Evolutionary conservation across 2,113 vertebrate species (phyloP).

Genomic region (Cyanistes caeruleus): DNA sequence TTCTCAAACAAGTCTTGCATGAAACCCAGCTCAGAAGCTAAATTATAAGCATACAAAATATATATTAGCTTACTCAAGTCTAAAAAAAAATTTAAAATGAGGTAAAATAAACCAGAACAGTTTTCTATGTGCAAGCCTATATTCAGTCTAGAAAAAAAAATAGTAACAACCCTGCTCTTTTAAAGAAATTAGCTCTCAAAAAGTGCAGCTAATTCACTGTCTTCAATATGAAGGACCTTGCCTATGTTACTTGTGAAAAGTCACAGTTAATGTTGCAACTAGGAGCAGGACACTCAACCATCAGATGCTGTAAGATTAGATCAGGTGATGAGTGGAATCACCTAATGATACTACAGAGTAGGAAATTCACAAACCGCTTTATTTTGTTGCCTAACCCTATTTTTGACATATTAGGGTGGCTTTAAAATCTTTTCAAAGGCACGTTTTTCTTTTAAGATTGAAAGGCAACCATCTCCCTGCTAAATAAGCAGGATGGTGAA

Average conservation of each 20-base stretch:
- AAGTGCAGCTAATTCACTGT: slow-evolving; percentile 25
- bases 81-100: slow-evolving; percentile 50
- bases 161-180: slow-evolving; percentile 32
- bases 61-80: slow-evolving; percentile 12
- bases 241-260: slow-evolving; percentile 11
- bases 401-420: background rate
- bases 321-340: background rate
- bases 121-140: slow-evolving; percentile 53
- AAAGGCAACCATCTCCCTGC: background rate
- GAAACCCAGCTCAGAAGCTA: background rate
- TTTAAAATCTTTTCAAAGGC: background rate
- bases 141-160: slow-evolving; percentile 22
- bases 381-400: background rate
- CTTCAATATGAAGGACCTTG: slow-evolving; percentile 79
- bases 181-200: slow-evolving; percentile 27
- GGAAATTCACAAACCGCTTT: background rate
- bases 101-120: slow-evolving; percentile 44
- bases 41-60: slow-evolving; percentile 17
- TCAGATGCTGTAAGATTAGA: background rate
- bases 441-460: background rate
- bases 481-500: background rate
- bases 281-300: background rate
- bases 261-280: background rate
- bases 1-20: background rate
- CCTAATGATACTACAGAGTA: background rate